Percentiles rank a stretch among this genome's conserved stretches.
Conservation (phyloP, 2,888 invertebrate species). For the Noctuana brunneofusca region DNA sequence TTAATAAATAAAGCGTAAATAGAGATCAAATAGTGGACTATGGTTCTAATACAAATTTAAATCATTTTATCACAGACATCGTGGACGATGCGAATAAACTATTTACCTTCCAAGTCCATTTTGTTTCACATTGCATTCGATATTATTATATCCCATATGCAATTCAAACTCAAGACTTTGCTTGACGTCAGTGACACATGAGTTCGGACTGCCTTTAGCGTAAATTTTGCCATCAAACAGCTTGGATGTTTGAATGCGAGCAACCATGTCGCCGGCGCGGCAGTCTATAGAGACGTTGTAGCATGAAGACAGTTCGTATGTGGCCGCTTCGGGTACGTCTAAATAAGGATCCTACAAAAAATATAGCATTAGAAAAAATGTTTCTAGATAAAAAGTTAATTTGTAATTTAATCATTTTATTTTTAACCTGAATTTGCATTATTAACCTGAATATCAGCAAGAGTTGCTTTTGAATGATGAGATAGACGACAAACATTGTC, state of each 20-base stretch:
- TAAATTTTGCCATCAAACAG: conserved; percentile 97
- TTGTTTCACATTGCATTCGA: conserved; percentile 96
- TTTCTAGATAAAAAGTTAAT: neutral
- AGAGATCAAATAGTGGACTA: neutral
- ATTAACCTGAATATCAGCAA: conserved; percentile 91
- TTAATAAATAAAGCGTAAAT: neutral
- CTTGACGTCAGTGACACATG: conserved; percentile 94
- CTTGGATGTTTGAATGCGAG: conserved; percentile 94
- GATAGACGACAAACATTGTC: conserved; percentile 96
- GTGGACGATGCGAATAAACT: neutral
- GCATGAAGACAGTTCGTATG: conserved; percentile 95
- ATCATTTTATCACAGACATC: neutral
- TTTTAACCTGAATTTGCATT: conserved; percentile 20
- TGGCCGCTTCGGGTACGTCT: conserved; percentile 94
- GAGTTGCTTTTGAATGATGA: conserved; percentile 94
- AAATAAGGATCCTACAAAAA: conserved; percentile 89
- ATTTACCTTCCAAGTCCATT: conserved; percentile 90
- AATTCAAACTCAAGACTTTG: conserved; percentile 95
- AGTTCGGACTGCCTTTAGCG: conserved; percentile 96
- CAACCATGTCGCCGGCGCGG: conserved; percentile 95
- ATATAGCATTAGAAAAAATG: neutral
- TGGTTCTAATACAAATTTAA: neutral
- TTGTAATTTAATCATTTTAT: neutral
- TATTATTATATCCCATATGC: conserved; percentile 95
- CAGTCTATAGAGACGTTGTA: conserved; percentile 97